A percentile compares a stretch with the other conserved stretches of the same genome.
These are phyloP conservation scores for Papilio xuthus DNA, from an alignment of 1,140 invertebrate species.

Conservation along the genomic window DNA sequence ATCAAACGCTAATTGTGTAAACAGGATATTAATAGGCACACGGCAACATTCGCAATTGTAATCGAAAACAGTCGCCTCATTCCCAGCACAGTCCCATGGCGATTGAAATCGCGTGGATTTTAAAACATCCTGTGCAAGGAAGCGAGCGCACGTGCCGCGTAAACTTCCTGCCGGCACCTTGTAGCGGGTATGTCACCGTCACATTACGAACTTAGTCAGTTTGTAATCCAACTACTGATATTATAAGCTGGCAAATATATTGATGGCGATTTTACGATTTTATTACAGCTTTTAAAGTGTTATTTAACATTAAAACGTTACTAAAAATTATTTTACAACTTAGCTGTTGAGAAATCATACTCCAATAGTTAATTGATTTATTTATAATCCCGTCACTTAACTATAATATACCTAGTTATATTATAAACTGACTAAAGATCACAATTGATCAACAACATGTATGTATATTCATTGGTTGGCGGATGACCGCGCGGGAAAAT, in stretches of 20 bases:
- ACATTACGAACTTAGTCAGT: background rate
- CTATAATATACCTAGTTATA: background rate
- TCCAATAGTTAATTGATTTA: too few relatives aligned
- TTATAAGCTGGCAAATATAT: background rate
- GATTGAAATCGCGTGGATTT: slow-evolving; percentile 58
- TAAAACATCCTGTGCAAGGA: slow-evolving; percentile 74
- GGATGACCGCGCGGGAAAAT: slow-evolving; percentile 29
- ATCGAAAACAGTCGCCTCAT: slow-evolving; percentile 36
- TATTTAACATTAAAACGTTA: too few relatives aligned
- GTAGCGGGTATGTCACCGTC: slow-evolving; percentile 2
- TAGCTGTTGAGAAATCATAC: too few relatives aligned
- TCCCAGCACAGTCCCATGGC: background rate
- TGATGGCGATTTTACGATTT: background rate
- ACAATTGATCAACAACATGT: background rate
- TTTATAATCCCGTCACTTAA: background rate
- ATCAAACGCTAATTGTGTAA: slow-evolving; percentile 24
- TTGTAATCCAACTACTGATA: background rate
- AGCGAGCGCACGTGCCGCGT: slow-evolving; percentile 67
- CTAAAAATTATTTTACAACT: too few relatives aligned
- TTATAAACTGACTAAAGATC: background rate
- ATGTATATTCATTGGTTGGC: background rate
- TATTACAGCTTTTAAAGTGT: too few relatives aligned
- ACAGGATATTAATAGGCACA: slow-evolving; percentile 21
- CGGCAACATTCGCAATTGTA: slow-evolving; percentile 32
- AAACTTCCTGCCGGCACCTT: slow-evolving; percentile 65